A percentile compares a stretch with the other conserved stretches of the same genome.
Evolutionary conservation across 2,113 vertebrate species (phyloP).

Genomic region (Hypanus sabinus): DNA sequence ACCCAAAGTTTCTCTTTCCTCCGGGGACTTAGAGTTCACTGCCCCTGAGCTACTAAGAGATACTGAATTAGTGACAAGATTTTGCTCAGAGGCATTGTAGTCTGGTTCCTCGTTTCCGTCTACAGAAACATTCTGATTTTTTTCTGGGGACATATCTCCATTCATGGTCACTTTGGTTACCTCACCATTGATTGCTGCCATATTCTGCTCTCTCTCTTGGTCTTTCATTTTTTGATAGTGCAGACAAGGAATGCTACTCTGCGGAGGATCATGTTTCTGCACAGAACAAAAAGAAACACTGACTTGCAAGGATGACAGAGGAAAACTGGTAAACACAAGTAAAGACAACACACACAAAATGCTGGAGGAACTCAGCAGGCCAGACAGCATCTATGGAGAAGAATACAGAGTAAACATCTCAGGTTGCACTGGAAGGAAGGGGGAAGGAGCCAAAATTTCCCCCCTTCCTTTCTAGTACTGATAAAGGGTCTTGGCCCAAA

Average conservation of each 20-base stretch:
- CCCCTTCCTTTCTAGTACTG: too few relatives aligned
- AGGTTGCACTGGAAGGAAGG: too few relatives aligned
- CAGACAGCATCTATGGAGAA: too few relatives aligned
- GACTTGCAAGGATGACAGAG: background rate
- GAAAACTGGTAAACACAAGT: background rate
- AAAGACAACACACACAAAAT: background rate
- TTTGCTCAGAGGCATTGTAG: constrained; percentile 56
- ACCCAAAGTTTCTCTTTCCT: constrained; percentile 56
- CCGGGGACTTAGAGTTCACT: constrained; percentile 38
- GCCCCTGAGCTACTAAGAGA: constrained; percentile 14
- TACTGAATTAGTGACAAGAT: background rate
- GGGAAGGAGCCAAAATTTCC: too few relatives aligned
- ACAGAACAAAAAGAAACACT: background rate
- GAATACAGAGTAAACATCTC: too few relatives aligned
- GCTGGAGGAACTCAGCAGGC: too few relatives aligned
- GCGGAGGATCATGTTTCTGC: constrained; percentile 95
- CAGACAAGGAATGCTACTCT: constrained; percentile 93
- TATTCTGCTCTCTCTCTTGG: constrained; percentile 73
- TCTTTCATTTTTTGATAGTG: constrained; percentile 98
- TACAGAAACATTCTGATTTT: constrained; percentile 53
- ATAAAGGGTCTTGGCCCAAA: too few relatives aligned
- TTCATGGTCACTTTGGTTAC: constrained; percentile 61
- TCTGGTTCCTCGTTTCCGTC: constrained; percentile 67
- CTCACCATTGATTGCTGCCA: constrained; percentile 51
- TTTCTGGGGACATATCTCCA: constrained; percentile 59